phyloP scores from a whole-genome alignment of 2,797 vertebrate species.

The Sarcophilus harrisii region DNA sequence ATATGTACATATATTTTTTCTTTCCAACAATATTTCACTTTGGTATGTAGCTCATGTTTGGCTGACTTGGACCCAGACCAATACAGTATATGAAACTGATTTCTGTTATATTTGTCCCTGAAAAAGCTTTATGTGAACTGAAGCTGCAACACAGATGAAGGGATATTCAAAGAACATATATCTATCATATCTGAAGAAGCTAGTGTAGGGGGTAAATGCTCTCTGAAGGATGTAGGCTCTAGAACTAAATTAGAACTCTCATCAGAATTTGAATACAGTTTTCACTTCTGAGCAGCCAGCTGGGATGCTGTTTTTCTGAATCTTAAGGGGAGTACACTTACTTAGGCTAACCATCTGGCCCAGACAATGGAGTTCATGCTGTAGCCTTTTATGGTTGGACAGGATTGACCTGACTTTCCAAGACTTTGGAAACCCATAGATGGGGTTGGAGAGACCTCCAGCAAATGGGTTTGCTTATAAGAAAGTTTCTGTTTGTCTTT shows the following conservation, averaged over 20 bases:
- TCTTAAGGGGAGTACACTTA: background rate
- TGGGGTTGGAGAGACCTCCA: background rate
- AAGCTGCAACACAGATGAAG: background rate
- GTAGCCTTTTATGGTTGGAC: background rate
- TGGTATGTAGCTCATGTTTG: background rate
- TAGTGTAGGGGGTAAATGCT: background rate
- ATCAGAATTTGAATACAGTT: background rate
- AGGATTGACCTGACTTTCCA: background rate
- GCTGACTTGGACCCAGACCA: background rate
- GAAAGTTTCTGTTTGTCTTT: background rate
- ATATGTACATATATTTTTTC: background rate
- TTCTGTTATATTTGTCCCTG: background rate
- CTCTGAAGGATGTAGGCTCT: background rate
- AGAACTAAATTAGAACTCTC: background rate
- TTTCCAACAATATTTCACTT: background rate
- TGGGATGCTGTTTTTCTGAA: background rate
- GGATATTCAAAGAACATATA: background rate
- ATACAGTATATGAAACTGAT: background rate
- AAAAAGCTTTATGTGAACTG: background rate
- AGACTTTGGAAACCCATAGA: background rate
- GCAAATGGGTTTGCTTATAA: background rate
- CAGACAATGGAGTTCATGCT: background rate
- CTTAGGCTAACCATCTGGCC: background rate
- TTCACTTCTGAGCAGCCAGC: background rate
- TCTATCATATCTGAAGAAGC: background rate